These are phyloP conservation scores for Phortica okadai DNA, from an alignment of 2,888 invertebrate genomes.

Conservation along the genomic window DNA sequence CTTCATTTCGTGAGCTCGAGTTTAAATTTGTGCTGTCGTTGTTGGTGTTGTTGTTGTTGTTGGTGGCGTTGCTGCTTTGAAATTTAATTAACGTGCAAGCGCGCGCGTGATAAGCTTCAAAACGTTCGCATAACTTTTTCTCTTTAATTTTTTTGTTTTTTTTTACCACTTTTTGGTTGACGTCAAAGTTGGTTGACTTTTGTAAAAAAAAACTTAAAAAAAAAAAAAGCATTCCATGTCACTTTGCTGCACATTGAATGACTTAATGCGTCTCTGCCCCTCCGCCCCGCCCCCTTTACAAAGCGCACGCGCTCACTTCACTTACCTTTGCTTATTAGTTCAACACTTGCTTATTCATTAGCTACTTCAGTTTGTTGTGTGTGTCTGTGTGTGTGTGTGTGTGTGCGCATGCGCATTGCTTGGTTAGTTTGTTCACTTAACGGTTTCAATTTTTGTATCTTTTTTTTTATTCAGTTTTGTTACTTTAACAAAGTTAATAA, in stretches of 20 bases:
- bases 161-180: too few relatives aligned
- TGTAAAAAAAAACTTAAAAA: background rate
- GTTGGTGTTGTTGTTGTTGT: background rate
- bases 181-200: background rate
- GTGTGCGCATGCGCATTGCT: background rate
- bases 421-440: background rate
- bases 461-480: background rate
- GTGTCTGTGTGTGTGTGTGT: background rate
- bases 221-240: background rate
- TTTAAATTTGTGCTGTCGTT: background rate
- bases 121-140: too few relatives aligned
- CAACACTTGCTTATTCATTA: too few relatives aligned
- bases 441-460: background rate
- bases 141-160: too few relatives aligned
- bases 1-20: background rate
- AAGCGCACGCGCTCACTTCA: background rate
- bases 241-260: background rate
- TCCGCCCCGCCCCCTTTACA: background rate
- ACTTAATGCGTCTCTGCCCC: background rate
- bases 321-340: too few relatives aligned
- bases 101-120: background rate
- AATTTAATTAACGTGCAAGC: constrained; percentile 18
- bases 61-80: background rate
- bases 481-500: constrained; percentile 44
- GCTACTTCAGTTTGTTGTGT: background rate